Evolutionary conservation across 2,888 invertebrate species (phyloP), one percentile per base, ranked within the genome.

Genomic region (Spialia ferax): DNA sequence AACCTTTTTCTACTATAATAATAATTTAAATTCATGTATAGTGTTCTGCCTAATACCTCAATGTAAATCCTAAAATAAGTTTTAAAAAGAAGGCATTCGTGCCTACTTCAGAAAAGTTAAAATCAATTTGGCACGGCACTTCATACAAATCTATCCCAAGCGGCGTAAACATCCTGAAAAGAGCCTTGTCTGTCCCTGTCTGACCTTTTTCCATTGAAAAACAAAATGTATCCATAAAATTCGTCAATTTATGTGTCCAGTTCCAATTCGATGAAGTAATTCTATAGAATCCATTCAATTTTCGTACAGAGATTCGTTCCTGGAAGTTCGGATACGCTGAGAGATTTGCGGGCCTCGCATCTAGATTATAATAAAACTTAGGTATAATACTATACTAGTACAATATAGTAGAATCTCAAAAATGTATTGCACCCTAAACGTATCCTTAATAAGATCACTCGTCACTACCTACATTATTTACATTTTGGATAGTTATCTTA

Each of bases 181-280:
- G 48, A 48, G 22, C 48, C 48, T 20, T 48, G 11, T 48, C 48
- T 20, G 48, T 48, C 48, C 22, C 22, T 48, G 26, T 10, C 32
- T 29, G 55, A 55, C 55, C 55, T 55, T 55, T 52, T 48, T 48
- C 55, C 15, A 29, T 55, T 55, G 55, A 55, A 55, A 55, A 29
- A 55, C 55, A 55, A 23, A 23, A 29, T 55, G 26, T 55, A 55
- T 55, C 55, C 32, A 55, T 55, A 55, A 55, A 55, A 55, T 55
- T 29, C 29, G 55, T 55, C 55, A 55, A 55, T 55, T 18, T 26
- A 54, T 54, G 23, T 29, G 54, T 54, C 54, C 54, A 54, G n/a
- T 26, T 29, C 29, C 54, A 55, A 55, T 55, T 55, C n/a, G 29
- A 55, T 26, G 54, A 55, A 55, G 54, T 55, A 29, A 55, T 55